These are phyloP conservation scores for Ctena decussata DNA, from an alignment of 2,888 invertebrate genomes.

Conservation along the genomic window DNA sequence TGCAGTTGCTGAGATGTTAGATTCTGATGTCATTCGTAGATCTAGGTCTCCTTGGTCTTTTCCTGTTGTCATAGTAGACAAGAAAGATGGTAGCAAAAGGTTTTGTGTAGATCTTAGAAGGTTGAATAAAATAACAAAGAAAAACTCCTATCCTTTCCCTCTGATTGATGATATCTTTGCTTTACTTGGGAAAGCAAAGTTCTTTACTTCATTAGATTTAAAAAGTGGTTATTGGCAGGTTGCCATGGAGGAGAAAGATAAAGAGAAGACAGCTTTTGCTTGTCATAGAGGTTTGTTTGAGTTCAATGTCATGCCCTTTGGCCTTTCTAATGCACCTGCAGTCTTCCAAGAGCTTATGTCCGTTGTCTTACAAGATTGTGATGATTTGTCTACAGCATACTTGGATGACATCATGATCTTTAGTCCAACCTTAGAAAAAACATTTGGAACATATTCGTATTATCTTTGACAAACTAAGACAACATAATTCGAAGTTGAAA, in stretches of 20 bases:
- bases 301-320: conserved; percentile 12
- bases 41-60: conserved; percentile 2
- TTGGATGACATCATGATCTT: conserved; percentile 11
- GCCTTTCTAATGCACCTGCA: conserved; percentile 22
- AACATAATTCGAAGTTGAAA: conserved; percentile 33
- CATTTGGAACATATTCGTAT: neutral
- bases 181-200: conserved; percentile 9
- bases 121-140: neutral
- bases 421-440: neutral
- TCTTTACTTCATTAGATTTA: conserved; percentile 12
- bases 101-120: neutral
- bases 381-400: neutral
- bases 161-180: conserved; percentile 32
- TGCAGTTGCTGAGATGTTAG: conserved; percentile 35
- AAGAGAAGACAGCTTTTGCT: neutral
- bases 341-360: conserved; percentile 2
- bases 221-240: conserved; percentile 28
- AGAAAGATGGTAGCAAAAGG: neutral
- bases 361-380: conserved; percentile 17
- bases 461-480: neutral
- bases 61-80: neutral
- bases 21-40: conserved; percentile 3
- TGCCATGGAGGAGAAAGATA: neutral
- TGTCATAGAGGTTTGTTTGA: conserved; percentile 6
- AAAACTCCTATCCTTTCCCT: conserved; percentile 12